These are phyloP conservation scores for Clamator glandarius DNA, from an alignment of 2,797 vertebrate genomes.

Conservation along the genomic window DNA sequence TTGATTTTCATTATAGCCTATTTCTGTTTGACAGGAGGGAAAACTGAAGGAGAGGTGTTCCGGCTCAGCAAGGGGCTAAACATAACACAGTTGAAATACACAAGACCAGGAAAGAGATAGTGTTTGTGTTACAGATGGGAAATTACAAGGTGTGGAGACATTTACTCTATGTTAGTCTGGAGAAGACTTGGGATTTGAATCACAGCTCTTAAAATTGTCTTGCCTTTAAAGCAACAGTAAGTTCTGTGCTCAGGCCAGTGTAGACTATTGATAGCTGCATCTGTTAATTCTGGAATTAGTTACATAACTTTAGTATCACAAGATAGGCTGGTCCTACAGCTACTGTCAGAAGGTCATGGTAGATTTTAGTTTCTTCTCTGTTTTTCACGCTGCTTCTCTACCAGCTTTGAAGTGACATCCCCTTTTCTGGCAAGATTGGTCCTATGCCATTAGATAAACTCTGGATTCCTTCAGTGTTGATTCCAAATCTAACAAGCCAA, in stretches of 20 bases:
- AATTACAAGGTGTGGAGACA: neutral
- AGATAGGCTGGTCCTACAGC: neutral
- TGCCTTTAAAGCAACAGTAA: neutral
- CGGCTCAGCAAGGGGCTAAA: neutral
- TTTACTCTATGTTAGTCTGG: neutral
- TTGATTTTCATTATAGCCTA: neutral
- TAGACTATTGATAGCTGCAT: neutral
- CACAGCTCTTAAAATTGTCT: neutral
- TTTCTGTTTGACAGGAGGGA: neutral
- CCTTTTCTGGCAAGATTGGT: neutral
- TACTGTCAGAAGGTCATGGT: neutral
- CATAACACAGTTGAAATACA: neutral
- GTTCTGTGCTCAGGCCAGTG: neutral
- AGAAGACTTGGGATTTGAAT: neutral
- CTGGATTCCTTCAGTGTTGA: conserved; percentile 26
- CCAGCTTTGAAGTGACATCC: neutral
- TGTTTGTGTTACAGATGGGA: neutral
- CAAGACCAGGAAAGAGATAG: neutral
- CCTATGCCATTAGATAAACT: neutral
- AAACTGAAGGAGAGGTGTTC: neutral
- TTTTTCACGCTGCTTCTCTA: neutral
- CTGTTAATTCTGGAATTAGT: neutral
- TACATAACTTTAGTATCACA: fast-evolving
- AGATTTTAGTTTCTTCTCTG: neutral
- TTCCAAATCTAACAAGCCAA: conserved; percentile 20